Conservation (phyloP, 92 coral and sea anemone genomes). For the Zoanthus solanderi region DNA sequence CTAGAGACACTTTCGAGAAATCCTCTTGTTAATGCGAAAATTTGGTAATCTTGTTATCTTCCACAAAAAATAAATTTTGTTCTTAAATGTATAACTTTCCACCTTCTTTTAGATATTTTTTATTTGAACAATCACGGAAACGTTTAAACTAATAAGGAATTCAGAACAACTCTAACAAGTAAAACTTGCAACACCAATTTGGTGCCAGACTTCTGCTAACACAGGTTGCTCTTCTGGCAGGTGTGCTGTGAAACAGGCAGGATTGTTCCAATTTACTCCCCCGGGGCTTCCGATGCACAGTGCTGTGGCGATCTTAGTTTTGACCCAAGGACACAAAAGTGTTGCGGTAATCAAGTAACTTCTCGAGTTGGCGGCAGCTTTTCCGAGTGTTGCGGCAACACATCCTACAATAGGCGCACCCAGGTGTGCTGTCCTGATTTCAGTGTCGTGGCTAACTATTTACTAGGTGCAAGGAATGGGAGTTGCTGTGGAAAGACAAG, state of each 20-base stretch:
- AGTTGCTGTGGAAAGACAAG: slow-evolving; percentile 49
- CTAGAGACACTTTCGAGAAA: too few species aligned
- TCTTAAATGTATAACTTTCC: too few species aligned
- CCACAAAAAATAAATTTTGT: too few species aligned
- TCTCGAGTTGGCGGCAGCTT: slow-evolving; percentile 24
- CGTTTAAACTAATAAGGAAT: too few species aligned
- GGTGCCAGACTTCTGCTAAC: neutral
- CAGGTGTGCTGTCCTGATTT: slow-evolving; percentile 47
- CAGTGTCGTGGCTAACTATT: slow-evolving; percentile 34
- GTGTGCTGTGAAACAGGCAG: slow-evolving; percentile 31
- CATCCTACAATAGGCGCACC: slow-evolving; percentile 40
- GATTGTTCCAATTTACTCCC: neutral
- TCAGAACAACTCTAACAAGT: neutral
- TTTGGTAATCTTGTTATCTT: too few species aligned
- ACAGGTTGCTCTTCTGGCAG: neutral
- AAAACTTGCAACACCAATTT: neutral
- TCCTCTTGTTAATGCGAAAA: too few species aligned
- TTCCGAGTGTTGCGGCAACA: slow-evolving; percentile 51
- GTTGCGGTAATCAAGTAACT: slow-evolving; percentile 41
- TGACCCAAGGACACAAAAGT: slow-evolving; percentile 34
- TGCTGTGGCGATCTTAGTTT: slow-evolving; percentile 44
- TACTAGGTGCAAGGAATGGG: slow-evolving; percentile 32
- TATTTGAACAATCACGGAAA: too few species aligned
- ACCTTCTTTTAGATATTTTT: too few species aligned
- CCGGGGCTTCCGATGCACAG: slow-evolving; percentile 15